Percentiles rank a stretch among this genome's conserved stretches.
These are phyloP conservation scores for Metaphire vulgaris DNA, from an alignment of 1,140 invertebrate species.

Conservation along the genomic window DNA sequence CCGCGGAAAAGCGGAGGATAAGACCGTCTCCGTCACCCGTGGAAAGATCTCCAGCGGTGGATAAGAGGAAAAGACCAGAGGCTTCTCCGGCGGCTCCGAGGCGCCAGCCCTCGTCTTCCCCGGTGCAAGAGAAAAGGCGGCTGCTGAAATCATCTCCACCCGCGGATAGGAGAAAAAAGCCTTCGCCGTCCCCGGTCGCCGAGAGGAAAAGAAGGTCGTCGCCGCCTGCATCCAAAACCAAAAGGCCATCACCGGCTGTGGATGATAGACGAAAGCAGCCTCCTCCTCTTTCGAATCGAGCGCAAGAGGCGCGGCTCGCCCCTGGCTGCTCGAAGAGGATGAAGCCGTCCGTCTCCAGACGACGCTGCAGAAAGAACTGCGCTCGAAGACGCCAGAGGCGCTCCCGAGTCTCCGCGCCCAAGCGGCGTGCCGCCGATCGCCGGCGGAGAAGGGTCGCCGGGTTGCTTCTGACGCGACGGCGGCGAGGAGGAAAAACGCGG, in stretches of 20 bases:
- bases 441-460: background rate
- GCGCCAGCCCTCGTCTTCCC: background rate
- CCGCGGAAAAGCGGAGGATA: background rate
- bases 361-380: background rate
- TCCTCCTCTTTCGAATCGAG: background rate
- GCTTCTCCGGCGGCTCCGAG: background rate
- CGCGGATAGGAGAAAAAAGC: background rate
- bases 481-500: background rate
- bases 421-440: too few species aligned
- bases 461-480: background rate
- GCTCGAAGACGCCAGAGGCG: too few species aligned
- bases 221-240: background rate
- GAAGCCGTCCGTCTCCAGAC: background rate
- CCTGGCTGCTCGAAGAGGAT: background rate
- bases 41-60: too few species aligned
- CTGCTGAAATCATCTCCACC: background rate
- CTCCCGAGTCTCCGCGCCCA: too few species aligned
- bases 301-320: background rate
- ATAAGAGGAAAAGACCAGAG: background rate
- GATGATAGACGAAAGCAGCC: too few species aligned
- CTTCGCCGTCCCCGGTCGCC: background rate
- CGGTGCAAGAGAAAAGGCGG: background rate
- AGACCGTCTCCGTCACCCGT: too few species aligned
- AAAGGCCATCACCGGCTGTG: too few species aligned
- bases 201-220: background rate